Percentiles rank a stretch among this genome's conserved stretches.
Conservation (phyloP, 2,113 vertebrate genomes). For the Ailuropoda melanoleuca region DNA sequence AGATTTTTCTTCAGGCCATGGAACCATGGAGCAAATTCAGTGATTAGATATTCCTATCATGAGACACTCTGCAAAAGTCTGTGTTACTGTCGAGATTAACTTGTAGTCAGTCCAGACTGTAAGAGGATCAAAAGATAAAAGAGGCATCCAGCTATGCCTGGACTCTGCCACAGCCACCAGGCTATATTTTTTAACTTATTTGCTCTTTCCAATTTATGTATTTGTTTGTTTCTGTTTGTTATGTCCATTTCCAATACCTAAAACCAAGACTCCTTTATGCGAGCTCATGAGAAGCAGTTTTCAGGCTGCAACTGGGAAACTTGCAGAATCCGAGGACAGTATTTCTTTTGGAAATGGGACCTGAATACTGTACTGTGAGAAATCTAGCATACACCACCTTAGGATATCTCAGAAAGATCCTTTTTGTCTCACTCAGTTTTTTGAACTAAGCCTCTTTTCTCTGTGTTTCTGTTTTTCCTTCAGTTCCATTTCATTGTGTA, state of each 20-base stretch:
- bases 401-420: neutral
- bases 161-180: neutral
- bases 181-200: neutral
- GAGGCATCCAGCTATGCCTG: neutral
- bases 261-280: neutral
- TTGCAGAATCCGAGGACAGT: neutral
- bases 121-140: neutral
- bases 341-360: neutral
- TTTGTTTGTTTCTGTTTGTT: neutral
- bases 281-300: neutral
- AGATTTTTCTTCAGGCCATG: constrained; percentile 43
- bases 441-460: neutral
- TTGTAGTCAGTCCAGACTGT: neutral
- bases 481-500: neutral
- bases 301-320: neutral
- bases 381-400: neutral
- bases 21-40: neutral
- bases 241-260: neutral
- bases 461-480: neutral
- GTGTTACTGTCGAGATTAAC: constrained; percentile 40
- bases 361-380: neutral
- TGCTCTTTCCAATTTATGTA: neutral
- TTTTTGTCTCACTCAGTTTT: neutral
- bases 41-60: neutral
- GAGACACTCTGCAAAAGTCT: neutral